phyloP scores from a whole-genome alignment of 2,888 invertebrate genomes.

The Apodemia hepburni region DNA sequence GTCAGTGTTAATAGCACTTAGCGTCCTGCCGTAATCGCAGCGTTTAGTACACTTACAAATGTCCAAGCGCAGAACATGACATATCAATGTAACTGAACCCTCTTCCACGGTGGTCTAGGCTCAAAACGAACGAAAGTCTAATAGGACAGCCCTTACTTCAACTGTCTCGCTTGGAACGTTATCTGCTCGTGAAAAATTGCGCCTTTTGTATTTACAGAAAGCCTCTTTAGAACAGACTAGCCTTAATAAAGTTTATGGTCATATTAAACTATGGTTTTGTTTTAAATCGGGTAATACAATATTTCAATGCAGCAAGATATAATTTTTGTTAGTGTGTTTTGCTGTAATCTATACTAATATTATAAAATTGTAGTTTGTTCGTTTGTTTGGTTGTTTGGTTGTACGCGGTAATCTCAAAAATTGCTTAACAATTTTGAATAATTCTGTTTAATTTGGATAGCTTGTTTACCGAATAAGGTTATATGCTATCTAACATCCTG shows the following conservation, averaged over 20 bases:
- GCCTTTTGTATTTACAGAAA: constrained; percentile 56
- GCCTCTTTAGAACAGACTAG: constrained; percentile 21
- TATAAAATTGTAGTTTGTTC: too few relatives aligned
- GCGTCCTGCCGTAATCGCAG: constrained; percentile 43
- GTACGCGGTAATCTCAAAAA: too few relatives aligned
- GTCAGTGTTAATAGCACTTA: constrained; percentile 31
- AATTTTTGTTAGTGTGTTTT: neutral
- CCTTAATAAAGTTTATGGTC: constrained; percentile 21
- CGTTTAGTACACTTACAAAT: constrained; percentile 63
- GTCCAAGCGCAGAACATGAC: constrained; percentile 51
- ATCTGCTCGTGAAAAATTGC: constrained; percentile 69
- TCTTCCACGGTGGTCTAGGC: constrained; percentile 62
- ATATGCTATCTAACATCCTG: too few relatives aligned
- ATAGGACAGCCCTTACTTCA: constrained; percentile 68
- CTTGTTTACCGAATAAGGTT: too few relatives aligned
- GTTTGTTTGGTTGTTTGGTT: too few relatives aligned
- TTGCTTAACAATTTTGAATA: too few relatives aligned
- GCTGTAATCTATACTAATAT: neutral
- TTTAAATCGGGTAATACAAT: neutral
- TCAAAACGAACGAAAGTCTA: constrained; percentile 55
- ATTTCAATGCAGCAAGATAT: neutral
- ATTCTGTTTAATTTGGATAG: too few relatives aligned
- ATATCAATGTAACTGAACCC: constrained; percentile 57
- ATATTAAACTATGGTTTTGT: constrained; percentile 18
- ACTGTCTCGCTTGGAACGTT: constrained; percentile 60